A percentile compares a stretch with the other conserved stretches of the same genome.
phyloP scores from a whole-genome alignment of 2,113 vertebrate species.

The Mobula birostris region DNA sequence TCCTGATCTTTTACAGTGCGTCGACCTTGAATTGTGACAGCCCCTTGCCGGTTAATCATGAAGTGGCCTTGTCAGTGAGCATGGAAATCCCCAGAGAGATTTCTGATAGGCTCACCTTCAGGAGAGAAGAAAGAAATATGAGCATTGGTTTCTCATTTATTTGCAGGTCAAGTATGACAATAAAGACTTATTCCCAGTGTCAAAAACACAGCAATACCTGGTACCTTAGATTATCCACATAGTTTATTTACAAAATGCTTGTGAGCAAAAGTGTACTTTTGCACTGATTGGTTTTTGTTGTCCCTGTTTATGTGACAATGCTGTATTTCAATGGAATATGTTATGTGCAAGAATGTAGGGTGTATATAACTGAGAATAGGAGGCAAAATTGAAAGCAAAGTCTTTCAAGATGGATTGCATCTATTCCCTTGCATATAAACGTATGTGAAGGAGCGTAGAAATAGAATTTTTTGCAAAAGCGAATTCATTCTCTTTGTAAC shows the following conservation, averaged over 20 bases:
- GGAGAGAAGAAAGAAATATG: background rate
- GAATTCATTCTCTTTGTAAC: background rate
- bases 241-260: background rate
- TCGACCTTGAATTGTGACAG: background rate
- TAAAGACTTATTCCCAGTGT: background rate
- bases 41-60: background rate
- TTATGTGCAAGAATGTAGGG: background rate
- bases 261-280: background rate
- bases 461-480: background rate
- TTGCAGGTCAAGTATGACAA: background rate
- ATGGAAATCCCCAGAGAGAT: background rate
- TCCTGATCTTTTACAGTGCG: background rate
- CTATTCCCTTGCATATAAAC: background rate
- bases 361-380: background rate
- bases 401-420: background rate
- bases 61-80: background rate
- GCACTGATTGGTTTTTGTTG: background rate
- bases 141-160: background rate
- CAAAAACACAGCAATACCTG: background rate
- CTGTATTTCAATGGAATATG: background rate
- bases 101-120: background rate
- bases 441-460: background rate
- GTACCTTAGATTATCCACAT: background rate
- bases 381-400: background rate
- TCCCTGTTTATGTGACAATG: too few species aligned